Evolutionary conservation across 2,113 vertebrate genomes (phyloP).

Genomic region (Centrocercus urophasianus): DNA sequence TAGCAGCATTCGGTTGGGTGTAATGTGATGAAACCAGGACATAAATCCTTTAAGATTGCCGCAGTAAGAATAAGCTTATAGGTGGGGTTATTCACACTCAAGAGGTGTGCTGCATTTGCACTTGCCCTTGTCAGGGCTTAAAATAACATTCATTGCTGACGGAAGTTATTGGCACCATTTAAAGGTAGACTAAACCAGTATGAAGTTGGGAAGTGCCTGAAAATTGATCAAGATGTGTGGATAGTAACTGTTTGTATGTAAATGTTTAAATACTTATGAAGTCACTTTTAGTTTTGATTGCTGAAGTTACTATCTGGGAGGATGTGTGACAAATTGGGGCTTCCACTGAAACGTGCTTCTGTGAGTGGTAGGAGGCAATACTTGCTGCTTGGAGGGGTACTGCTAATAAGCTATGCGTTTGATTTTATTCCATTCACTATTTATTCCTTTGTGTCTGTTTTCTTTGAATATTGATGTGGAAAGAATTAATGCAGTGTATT

Average conservation of each 20-base stretch:
- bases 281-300: neutral
- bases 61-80: neutral
- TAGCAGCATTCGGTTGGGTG: neutral
- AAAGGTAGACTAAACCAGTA: neutral
- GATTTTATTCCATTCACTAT: neutral
- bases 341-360: neutral
- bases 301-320: conserved; percentile 2
- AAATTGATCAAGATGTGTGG: neutral
- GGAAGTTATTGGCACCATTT: neutral
- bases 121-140: neutral
- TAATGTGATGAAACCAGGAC: neutral
- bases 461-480: neutral
- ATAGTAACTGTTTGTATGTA: conserved; percentile 10
- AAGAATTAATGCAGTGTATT: neutral
- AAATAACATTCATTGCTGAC: neutral
- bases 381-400: conserved; percentile 30
- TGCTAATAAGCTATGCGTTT: conserved; percentile 5
- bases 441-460: conserved; percentile 10
- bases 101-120: neutral
- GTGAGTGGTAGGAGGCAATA: neutral
- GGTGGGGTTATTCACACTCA: neutral
- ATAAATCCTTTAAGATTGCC: neutral
- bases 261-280: neutral
- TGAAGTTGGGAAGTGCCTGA: neutral
- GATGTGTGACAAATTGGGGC: neutral